These are phyloP conservation scores for Heliconius cydno DNA, from an alignment of 2,888 invertebrate genomes.

Conservation along the genomic window DNA sequence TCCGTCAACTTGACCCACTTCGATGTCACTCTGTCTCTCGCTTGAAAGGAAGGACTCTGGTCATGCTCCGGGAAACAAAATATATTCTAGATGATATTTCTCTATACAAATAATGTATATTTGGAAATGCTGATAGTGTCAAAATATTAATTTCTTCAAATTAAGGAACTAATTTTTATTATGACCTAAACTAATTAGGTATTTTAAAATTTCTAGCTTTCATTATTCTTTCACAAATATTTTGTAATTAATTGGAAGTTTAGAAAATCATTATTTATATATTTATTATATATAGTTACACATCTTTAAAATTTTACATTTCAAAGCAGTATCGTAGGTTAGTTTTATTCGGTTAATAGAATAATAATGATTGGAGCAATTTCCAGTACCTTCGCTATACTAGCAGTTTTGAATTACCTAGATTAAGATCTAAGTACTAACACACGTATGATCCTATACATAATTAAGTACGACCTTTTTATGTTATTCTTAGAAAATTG, in stretches of 20 bases:
- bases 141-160: neutral
- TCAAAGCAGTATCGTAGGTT: neutral
- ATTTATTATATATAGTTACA: too few species aligned
- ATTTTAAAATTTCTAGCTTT: too few species aligned
- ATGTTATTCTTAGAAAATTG: slow-evolving; percentile 26
- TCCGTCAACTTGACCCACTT: slow-evolving; percentile 77
- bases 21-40: slow-evolving; percentile 61
- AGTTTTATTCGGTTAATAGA: slow-evolving; percentile 24
- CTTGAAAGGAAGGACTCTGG: slow-evolving; percentile 60
- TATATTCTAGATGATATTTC: neutral
- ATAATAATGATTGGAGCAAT: slow-evolving; percentile 25
- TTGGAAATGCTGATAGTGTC: neutral
- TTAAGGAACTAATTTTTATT: neutral
- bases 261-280: too few species aligned
- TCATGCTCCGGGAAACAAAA: slow-evolving; percentile 22
- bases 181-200: neutral
- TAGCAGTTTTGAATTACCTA: slow-evolving; percentile 26
- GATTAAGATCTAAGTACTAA: slow-evolving; percentile 25
- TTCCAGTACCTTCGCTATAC: slow-evolving; percentile 16
- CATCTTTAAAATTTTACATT: neutral
- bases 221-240: too few species aligned
- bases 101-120: neutral
- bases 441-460: slow-evolving; percentile 23
- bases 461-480: slow-evolving; percentile 25
- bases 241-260: too few species aligned